These are phyloP conservation scores for Gari tellinella DNA, from an alignment of 2,888 invertebrate species.

Conservation along the genomic window DNA sequence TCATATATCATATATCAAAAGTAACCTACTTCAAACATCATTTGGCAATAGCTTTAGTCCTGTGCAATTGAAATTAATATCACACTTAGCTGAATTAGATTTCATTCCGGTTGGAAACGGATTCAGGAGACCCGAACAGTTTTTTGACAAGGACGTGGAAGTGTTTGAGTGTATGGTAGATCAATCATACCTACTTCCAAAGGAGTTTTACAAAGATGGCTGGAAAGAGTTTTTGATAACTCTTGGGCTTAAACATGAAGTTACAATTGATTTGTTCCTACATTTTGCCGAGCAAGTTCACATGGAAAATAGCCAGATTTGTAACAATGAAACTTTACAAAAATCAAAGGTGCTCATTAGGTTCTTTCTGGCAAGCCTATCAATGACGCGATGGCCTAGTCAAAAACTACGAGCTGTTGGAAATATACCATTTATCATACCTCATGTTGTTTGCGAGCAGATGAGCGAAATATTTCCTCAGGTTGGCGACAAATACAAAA, in stretches of 20 bases:
- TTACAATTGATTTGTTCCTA: constrained; percentile 22
- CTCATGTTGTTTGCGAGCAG: background rate
- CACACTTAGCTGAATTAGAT: too few relatives aligned
- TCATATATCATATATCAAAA: constrained; percentile 14
- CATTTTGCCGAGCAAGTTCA: constrained; percentile 15
- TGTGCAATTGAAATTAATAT: too few relatives aligned
- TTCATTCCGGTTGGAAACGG: constrained; percentile 5
- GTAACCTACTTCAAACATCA: background rate
- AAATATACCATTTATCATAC: constrained; percentile 33
- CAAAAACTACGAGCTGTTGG: constrained; percentile 18
- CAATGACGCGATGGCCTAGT: constrained; percentile 1
- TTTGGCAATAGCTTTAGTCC: too few relatives aligned
- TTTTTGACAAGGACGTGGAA: background rate
- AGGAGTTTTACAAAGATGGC: background rate
- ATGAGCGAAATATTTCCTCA: constrained; percentile 3
- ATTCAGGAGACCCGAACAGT: background rate
- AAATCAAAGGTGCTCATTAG: background rate
- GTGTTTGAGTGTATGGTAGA: constrained; percentile 5
- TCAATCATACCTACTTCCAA: constrained; percentile 12
- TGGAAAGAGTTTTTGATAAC: constrained; percentile 23
- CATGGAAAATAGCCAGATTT: background rate
- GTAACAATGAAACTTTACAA: background rate
- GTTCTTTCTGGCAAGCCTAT: background rate
- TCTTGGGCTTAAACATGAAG: constrained; percentile 20
- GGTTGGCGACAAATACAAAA: background rate